phyloP scores from a whole-genome alignment of 2,113 vertebrate genomes.

The Zosterops borbonicus region DNA sequence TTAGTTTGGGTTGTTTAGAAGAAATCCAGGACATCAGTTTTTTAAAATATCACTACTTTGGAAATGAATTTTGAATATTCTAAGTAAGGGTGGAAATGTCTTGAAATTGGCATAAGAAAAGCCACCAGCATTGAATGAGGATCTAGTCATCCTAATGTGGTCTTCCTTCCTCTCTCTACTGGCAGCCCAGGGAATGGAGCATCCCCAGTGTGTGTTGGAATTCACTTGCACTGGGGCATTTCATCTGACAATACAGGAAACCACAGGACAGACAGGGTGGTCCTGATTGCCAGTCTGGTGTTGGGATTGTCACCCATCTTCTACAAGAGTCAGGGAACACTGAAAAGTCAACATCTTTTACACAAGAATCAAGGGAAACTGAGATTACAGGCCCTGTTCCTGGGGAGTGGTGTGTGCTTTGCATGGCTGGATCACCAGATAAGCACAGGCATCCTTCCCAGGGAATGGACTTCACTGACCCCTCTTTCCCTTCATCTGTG shows the following conservation, averaged over 20 bases:
- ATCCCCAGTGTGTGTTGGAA: neutral
- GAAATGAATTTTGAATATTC: neutral
- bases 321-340: neutral
- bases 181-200: neutral
- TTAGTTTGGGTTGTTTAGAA: neutral
- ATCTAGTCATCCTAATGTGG: neutral
- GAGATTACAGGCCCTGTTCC: neutral
- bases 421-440: fast-evolving
- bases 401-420: neutral
- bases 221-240: neutral
- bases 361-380: neutral
- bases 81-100: neutral
- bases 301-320: neutral
- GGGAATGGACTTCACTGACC: neutral
- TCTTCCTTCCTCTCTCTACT: neutral
- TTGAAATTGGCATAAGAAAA: neutral
- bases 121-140: neutral
- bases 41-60: neutral
- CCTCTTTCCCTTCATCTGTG: neutral
- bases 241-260: neutral
- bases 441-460: fast-evolving
- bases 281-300: neutral
- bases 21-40: neutral
- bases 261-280: neutral
- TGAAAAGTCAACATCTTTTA: neutral